phyloP scores from a whole-genome alignment of 2,797 vertebrate genomes.

The Tauraco hartlaubi region DNA sequence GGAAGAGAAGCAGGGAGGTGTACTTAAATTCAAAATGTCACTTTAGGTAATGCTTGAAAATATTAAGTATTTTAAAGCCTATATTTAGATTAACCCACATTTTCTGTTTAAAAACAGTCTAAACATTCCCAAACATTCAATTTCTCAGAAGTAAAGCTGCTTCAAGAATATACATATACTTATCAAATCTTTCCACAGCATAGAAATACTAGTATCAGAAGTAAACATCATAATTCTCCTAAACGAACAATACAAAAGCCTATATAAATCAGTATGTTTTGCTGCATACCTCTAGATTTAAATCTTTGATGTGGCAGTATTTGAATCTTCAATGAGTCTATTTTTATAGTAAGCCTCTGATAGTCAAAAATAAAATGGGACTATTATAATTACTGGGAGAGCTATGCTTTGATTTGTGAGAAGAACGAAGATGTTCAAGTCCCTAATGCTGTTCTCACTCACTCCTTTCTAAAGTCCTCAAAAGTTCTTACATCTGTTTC shows the following conservation, averaged over 20 bases:
- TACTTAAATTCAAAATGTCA: neutral
- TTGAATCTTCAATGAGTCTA: neutral
- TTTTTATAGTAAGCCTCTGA: neutral
- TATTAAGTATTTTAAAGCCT: neutral
- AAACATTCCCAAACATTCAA: neutral
- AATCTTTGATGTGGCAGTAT: neutral
- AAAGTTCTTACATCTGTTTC: neutral
- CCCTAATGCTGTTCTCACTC: neutral
- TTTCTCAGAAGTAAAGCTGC: neutral
- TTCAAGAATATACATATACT: neutral
- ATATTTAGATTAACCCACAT: neutral
- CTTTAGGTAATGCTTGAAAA: neutral
- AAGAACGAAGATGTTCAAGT: neutral
- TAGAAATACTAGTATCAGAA: neutral
- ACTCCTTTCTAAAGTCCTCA: neutral
- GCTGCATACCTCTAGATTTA: neutral
- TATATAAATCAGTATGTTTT: neutral
- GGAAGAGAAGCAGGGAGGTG: neutral
- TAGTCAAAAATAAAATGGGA: neutral
- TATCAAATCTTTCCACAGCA: neutral
- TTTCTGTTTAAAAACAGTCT: neutral
- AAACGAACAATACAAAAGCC: neutral
- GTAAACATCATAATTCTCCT: neutral
- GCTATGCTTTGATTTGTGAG: neutral
- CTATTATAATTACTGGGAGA: neutral